Evolutionary conservation across 2,113 vertebrate species (phyloP).

Genomic region (Turnix velox): DNA sequence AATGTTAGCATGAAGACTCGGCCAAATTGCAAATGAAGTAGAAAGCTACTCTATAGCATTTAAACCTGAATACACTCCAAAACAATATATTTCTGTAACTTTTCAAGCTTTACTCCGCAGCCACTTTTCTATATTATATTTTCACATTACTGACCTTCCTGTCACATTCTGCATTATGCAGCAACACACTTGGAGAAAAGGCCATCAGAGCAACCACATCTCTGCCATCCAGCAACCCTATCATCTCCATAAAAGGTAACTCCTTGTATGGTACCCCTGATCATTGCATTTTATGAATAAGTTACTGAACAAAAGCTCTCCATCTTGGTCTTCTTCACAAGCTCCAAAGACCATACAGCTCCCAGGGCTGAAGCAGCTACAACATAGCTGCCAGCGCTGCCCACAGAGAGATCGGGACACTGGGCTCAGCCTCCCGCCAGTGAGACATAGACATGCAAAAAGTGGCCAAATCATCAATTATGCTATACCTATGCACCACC

Average conservation of each 20-base stretch:
- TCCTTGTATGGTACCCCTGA: not conserved
- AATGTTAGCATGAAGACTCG: not conserved
- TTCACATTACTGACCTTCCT: not conserved
- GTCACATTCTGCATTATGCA: accelerated
- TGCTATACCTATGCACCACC: accelerated
- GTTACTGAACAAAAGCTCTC: not conserved
- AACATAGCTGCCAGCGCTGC: not conserved
- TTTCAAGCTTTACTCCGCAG: not conserved
- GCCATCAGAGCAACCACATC: not conserved
- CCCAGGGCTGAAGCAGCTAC: accelerated
- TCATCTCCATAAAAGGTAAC: not conserved
- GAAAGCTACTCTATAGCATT: not conserved
- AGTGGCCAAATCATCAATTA: not conserved
- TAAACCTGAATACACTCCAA: not conserved
- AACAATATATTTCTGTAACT: accelerated
- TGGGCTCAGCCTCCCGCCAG: not conserved
- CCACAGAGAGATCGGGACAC: accelerated
- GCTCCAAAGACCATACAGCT: not conserved
- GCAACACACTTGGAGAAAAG: not conserved
- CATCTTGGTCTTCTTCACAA: not conserved
- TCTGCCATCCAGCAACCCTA: accelerated
- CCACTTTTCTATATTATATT: not conserved
- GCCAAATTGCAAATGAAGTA: not conserved
- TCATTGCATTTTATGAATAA: not conserved
- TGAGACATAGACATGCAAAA: not conserved